Evolutionary conservation across 2,888 invertebrate genomes (phyloP), one percentile per base, ranked within the genome.

Genomic region (Oithona nana): DNA sequence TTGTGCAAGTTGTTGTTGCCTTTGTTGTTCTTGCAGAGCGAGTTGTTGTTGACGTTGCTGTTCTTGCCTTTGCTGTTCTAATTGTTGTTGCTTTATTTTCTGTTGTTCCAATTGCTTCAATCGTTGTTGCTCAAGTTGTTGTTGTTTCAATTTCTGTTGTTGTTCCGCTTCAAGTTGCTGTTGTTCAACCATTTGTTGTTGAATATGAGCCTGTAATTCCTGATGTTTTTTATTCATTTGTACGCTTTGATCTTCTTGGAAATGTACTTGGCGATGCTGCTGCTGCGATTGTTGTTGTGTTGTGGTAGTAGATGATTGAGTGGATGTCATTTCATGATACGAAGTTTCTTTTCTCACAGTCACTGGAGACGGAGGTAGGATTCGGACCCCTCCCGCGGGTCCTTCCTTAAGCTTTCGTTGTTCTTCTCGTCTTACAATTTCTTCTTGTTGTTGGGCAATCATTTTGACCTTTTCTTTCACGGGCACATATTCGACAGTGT

Each of bases 401-500:
- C 24, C 1, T n/a, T 29, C 57, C 28, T 22, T 29, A 20, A 22
- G 28, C 29, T 61, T 52, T 3, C 48, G 30, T n/a, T 24, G 16
- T 28, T 62, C 62, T 48, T 62, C 62, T 26, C 26, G 56, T 13
- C 54, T 29, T n/a, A 55, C 52, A 20, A 62, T 54, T 56, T 55
- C 56, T 28, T 62, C 62, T 20, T 55, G 52, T 31, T 62, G 62
- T n/a, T 22, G 28, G 26, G 62, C 56, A 31, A 62, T 62, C 56
- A 62, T 54, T 39, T 62, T 62, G 29, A 28, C 62, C 31, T 62
- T 62, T 28, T 62, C 62, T n/a, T 54, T 51, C 13, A 62, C 62
- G 13, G 62, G 56, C 1, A 56, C 20, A 56, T 22, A 62, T 28
- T 62, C 62, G 11, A 28, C 39, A 31, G 39, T 48, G 16, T 48